phyloP scores from a whole-genome alignment of 2,113 vertebrate species.

The Otis tarda region DNA sequence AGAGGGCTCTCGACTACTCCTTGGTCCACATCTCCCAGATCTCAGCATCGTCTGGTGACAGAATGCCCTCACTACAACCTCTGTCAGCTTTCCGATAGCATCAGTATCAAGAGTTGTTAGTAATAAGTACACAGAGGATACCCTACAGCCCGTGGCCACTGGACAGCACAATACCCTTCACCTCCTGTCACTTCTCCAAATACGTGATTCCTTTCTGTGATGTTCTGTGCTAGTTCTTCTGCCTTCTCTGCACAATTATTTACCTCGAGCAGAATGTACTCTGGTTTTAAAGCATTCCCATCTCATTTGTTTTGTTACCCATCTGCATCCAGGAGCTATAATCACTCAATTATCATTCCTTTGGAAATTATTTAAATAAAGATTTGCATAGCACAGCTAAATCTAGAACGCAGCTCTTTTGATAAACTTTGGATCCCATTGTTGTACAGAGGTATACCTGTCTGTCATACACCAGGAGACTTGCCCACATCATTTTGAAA shows the following conservation, averaged over 20 bases:
- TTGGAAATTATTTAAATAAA: background rate
- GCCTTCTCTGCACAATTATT: background rate
- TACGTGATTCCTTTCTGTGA: background rate
- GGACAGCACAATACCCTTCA: background rate
- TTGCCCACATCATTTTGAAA: background rate
- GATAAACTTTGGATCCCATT: background rate
- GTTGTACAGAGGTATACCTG: background rate
- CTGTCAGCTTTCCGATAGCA: constrained; percentile 18
- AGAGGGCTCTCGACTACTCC: background rate
- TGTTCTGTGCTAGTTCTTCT: background rate
- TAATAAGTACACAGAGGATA: background rate
- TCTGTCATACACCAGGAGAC: background rate
- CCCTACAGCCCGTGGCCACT: background rate
- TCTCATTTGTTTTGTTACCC: background rate
- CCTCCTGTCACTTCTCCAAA: background rate
- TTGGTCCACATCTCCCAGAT: background rate
- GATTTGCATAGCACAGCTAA: constrained; percentile 2
- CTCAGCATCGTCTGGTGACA: constrained; percentile 1
- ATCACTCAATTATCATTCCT: background rate
- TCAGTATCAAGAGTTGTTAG: background rate
- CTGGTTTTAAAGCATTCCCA: background rate
- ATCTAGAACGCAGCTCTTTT: background rate
- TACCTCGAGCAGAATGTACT: background rate
- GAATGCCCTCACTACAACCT: background rate
- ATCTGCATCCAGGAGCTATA: background rate